Evolutionary conservation across 2,113 vertebrate species (phyloP).

Genomic region (Fulica atra): DNA sequence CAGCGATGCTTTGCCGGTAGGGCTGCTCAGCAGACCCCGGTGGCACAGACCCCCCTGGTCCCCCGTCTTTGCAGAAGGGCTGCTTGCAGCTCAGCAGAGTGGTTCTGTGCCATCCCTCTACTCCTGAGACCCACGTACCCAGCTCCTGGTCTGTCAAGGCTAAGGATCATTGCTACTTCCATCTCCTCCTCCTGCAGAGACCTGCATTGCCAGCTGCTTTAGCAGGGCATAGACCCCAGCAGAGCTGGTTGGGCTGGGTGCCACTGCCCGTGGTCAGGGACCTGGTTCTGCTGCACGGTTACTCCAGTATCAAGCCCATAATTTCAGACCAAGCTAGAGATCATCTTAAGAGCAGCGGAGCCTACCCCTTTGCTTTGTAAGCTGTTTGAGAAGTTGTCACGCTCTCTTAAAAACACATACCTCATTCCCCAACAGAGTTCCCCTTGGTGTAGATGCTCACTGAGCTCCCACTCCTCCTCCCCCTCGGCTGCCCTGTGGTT

Average conservation of each 20-base stretch:
- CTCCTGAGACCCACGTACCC: background rate
- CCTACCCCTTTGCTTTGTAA: background rate
- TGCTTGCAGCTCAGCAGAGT: fast-evolving
- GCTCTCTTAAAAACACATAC: background rate
- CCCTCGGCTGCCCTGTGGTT: slow-evolving; percentile 31
- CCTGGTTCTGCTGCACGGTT: background rate
- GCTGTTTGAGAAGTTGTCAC: background rate
- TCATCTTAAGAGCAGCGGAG: background rate
- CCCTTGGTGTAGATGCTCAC: background rate
- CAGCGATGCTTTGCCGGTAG: background rate
- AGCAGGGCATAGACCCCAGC: background rate
- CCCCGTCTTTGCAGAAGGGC: background rate
- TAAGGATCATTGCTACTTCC: background rate
- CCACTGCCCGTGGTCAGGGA: background rate
- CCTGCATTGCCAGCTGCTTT: background rate
- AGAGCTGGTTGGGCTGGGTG: background rate
- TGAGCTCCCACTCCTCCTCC: background rate
- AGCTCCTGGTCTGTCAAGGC: background rate
- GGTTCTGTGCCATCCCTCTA: background rate
- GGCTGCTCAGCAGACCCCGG: background rate
- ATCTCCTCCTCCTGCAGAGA: background rate
- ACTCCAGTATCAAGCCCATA: background rate
- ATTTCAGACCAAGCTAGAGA: background rate
- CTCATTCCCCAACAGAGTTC: background rate
- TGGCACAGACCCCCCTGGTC: background rate